Percentiles rank a stretch among this genome's conserved stretches.
Evolutionary conservation across 2,797 vertebrate species (phyloP).

Genomic region (Myripristis murdjan): DNA sequence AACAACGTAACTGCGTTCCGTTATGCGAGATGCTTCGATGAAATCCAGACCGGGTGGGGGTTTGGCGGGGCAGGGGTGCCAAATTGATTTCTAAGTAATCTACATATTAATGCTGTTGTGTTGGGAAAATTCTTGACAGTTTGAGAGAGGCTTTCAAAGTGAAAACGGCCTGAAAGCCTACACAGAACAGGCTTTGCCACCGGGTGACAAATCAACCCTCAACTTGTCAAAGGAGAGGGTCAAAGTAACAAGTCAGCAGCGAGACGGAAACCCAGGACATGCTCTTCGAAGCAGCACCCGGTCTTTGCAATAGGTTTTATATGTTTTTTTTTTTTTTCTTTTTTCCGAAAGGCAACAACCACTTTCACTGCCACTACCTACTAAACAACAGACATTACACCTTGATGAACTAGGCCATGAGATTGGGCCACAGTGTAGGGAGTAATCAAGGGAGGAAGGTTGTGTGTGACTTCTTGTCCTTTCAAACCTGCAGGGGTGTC

Average conservation of each 20-base stretch:
- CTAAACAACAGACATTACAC: constrained; percentile 88
- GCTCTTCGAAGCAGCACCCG: constrained; percentile 42
- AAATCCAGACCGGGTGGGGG: not conserved
- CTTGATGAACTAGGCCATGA: constrained; percentile 92
- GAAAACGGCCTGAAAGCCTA: constrained; percentile 7
- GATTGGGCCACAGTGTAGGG: constrained; percentile 94
- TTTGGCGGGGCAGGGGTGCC: not conserved
- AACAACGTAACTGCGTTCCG: constrained; percentile 57
- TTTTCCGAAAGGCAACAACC: constrained; percentile 38
- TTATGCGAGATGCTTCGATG: constrained; percentile 45
- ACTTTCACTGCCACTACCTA: constrained; percentile 57
- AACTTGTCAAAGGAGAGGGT: constrained; percentile 47
- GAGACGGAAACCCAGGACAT: constrained; percentile 52
- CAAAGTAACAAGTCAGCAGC: constrained; percentile 66
- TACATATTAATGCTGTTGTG: not conserved
- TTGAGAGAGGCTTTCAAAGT: not conserved
- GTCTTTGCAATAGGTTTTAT: constrained; percentile 40
- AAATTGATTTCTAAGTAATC: too few species aligned
- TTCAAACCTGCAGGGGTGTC: constrained; percentile 96
- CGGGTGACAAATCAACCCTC: constrained; percentile 29
- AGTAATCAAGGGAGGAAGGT: constrained; percentile 63
- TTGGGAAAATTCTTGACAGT: not conserved
- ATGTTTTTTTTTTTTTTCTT: too few species aligned
- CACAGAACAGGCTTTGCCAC: constrained; percentile 27
- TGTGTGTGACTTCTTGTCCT: constrained; percentile 92